Evolutionary conservation across 2,113 vertebrate genomes (phyloP).

Genomic region (Eidolon helvum): DNA sequence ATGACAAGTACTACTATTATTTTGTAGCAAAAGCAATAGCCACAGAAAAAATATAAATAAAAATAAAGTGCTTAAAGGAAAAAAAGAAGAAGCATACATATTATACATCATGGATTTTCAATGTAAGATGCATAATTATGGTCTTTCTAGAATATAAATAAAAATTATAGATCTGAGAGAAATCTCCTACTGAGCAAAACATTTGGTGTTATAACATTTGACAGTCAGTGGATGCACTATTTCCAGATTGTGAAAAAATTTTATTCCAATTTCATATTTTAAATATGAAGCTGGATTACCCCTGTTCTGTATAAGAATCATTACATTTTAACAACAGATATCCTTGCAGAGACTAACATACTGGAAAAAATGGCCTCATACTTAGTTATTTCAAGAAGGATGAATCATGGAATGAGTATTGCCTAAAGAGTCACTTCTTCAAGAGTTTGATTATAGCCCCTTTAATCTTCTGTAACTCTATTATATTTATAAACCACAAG

Average conservation of each 20-base stretch:
- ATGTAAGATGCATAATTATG: not conserved
- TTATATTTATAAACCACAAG: conserved; percentile 26
- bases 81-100: not conserved
- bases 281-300: not conserved
- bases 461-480: not conserved
- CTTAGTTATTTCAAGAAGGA: conserved; percentile 7
- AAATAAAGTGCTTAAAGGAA: not conserved
- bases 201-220: not conserved
- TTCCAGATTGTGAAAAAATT: not conserved
- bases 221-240: not conserved
- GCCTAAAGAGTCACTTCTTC: not conserved
- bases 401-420: not conserved
- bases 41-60: not conserved
- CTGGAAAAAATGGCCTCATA: not conserved
- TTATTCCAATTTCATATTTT: not conserved
- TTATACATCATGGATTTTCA: not conserved
- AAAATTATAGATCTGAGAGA: not conserved
- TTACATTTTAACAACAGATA: conserved; percentile 4
- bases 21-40: not conserved
- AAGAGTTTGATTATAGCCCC: not conserved
- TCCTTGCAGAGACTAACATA: not conserved
- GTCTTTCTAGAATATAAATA: not conserved
- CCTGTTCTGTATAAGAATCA: not conserved
- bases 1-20: not conserved
- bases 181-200: not conserved